These are phyloP conservation scores for Paradoxurus hermaphroditus DNA, from an alignment of 2,113 vertebrate species.

Conservation along the genomic window DNA sequence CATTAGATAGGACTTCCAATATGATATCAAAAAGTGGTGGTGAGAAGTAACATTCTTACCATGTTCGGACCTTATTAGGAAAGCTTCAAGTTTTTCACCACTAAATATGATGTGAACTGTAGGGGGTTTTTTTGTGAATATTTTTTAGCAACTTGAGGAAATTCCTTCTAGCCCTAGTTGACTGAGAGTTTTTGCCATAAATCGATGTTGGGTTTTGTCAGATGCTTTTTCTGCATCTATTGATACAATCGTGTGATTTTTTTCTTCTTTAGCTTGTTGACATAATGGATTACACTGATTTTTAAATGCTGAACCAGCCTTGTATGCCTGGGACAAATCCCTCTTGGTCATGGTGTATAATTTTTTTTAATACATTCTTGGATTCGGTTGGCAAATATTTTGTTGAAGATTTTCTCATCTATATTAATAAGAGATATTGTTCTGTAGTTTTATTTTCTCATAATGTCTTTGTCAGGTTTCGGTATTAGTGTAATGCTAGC, in stretches of 20 bases:
- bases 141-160: not conserved
- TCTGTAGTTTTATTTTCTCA: too few species aligned
- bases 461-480: too few species aligned
- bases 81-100: not conserved
- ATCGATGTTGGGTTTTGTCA: too few species aligned
- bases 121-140: not conserved
- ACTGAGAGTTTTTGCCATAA: not conserved
- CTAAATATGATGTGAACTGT: not conserved
- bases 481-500: too few species aligned
- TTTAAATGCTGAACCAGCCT: not conserved
- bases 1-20: too few species aligned
- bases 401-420: too few species aligned
- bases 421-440: too few species aligned
- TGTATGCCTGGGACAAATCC: not conserved
- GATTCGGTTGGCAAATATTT: too few species aligned
- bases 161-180: not conserved
- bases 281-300: not conserved
- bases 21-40: not conserved
- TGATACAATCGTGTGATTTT: not conserved
- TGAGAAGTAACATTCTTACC: not conserved
- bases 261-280: not conserved
- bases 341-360: not conserved
- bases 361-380: too few species aligned
- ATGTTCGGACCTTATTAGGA: not conserved
- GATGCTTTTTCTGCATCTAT: not conserved